These are phyloP conservation scores for Sinocyclocheilus grahami DNA, from an alignment of 2,113 vertebrate species.

Conservation along the genomic window DNA sequence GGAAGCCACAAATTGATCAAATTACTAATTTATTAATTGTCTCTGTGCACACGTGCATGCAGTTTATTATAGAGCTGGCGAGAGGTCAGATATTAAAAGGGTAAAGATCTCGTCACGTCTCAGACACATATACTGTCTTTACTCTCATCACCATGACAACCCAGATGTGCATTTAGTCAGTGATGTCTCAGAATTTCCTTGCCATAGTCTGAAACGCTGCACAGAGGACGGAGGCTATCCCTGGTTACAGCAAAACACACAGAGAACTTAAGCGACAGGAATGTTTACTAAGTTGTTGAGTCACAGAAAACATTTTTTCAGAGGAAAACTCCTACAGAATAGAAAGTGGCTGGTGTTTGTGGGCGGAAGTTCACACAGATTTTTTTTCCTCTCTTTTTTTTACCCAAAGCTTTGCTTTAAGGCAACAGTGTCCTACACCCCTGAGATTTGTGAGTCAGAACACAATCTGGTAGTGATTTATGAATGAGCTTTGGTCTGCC, in stretches of 20 bases:
- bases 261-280: conserved; percentile 44
- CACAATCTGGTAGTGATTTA: not conserved
- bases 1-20: not conserved
- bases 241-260: conserved; percentile 59
- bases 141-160: conserved; percentile 18
- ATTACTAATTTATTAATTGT: not conserved
- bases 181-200: conserved; percentile 49
- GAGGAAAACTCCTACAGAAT: conserved; percentile 20
- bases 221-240: conserved; percentile 43
- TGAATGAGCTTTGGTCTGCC: not conserved
- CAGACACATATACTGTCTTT: not conserved
- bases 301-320: conserved; percentile 41
- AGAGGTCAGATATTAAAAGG: not conserved
- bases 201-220: conserved; percentile 40
- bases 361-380: conserved; percentile 3
- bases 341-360: conserved; percentile 7
- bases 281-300: conserved; percentile 50
- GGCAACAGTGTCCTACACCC: not conserved
- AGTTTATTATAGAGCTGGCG: not conserved
- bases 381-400: not conserved
- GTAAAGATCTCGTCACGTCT: not conserved
- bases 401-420: not conserved
- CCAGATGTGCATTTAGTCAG: conserved; percentile 21
- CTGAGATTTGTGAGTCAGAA: conserved; percentile 9
- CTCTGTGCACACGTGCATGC: not conserved